These are phyloP conservation scores for Alouatta palliata DNA, from an alignment of 2,113 vertebrate genomes.

Conservation along the genomic window DNA sequence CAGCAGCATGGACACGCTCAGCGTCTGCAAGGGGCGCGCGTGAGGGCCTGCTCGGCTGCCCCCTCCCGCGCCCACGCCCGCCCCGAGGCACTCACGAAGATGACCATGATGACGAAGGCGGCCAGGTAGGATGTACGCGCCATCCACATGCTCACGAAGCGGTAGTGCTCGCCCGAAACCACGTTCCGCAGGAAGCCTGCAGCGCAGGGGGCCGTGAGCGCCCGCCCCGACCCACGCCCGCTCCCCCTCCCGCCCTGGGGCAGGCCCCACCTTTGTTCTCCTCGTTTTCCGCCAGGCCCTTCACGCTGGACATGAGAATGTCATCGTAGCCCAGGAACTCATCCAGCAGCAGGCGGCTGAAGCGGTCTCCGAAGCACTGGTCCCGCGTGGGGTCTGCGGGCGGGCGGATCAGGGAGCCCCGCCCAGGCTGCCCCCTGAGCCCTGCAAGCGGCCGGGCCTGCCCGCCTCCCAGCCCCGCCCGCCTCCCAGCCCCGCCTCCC, in stretches of 20 bases:
- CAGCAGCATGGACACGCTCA: constrained; percentile 97
- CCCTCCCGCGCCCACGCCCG: neutral
- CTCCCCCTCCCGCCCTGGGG: accelerated
- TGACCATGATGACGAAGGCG: constrained; percentile 99
- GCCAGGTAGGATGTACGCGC: constrained; percentile 96
- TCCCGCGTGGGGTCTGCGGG: constrained; percentile 92
- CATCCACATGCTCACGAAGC: constrained; percentile 99
- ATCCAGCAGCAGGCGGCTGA: constrained; percentile 96
- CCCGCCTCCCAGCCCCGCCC: neutral
- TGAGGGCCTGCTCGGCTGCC: too few species aligned
- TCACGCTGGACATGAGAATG: constrained; percentile 99
- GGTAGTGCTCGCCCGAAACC: constrained; percentile 97
- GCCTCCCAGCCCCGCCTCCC: too few species aligned
- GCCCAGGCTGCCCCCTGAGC: neutral
- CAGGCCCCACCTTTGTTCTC: constrained; percentile 94
- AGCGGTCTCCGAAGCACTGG: constrained; percentile 97
- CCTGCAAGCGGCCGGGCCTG: neutral
- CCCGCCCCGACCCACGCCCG: accelerated
- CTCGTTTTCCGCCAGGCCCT: constrained; percentile 96
- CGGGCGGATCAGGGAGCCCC: accelerated
- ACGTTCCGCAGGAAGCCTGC: constrained; percentile 97
- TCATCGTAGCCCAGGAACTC: constrained; percentile 98
- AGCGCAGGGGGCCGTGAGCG: neutral
- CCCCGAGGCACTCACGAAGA: constrained; percentile 90
- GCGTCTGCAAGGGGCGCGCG: constrained; percentile 85